Evolutionary conservation across 2,797 vertebrate genomes (phyloP).

Genomic region (Leptodactylus fallax): DNA sequence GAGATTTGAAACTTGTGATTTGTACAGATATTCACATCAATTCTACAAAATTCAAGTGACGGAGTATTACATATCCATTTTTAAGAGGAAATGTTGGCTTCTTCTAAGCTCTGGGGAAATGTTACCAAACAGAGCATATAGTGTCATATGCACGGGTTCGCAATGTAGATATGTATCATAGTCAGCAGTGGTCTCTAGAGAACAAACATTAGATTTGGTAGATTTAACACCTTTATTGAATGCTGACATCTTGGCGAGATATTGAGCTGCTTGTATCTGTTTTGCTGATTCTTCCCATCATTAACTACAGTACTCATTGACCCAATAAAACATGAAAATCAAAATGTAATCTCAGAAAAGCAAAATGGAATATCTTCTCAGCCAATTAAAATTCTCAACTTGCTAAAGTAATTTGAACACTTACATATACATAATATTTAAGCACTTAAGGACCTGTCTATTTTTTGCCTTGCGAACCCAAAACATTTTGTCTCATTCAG

Average conservation of each 20-base stretch:
- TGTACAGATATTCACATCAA: background rate
- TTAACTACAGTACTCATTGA: conserved; percentile 21
- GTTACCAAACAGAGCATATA: conserved; percentile 17
- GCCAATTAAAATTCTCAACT: conserved; percentile 17
- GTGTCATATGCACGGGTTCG: conserved; percentile 13
- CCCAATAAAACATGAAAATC: conserved; percentile 22
- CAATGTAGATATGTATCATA: conserved; percentile 14
- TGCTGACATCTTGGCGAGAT: conserved; percentile 16
- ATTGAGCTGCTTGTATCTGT: conserved; percentile 26
- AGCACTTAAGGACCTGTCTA: background rate
- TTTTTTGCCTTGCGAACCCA: background rate
- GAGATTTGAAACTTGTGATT: background rate
- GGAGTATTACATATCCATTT: conserved; percentile 2
- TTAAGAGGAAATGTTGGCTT: background rate
- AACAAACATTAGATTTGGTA: conserved; percentile 47
- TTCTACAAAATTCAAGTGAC: background rate
- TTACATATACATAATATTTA: background rate
- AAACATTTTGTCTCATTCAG: background rate
- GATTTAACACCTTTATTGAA: conserved; percentile 49
- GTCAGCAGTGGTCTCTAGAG: conserved; percentile 18
- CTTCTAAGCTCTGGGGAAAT: background rate
- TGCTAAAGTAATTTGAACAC: background rate
- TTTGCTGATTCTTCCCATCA: conserved; percentile 24
- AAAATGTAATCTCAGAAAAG: conserved; percentile 20
- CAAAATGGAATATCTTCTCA: background rate